Percentiles rank a stretch among this genome's conserved stretches.
phyloP scores from a whole-genome alignment of 2,888 invertebrate species.

The Apodemia hepburni region DNA sequence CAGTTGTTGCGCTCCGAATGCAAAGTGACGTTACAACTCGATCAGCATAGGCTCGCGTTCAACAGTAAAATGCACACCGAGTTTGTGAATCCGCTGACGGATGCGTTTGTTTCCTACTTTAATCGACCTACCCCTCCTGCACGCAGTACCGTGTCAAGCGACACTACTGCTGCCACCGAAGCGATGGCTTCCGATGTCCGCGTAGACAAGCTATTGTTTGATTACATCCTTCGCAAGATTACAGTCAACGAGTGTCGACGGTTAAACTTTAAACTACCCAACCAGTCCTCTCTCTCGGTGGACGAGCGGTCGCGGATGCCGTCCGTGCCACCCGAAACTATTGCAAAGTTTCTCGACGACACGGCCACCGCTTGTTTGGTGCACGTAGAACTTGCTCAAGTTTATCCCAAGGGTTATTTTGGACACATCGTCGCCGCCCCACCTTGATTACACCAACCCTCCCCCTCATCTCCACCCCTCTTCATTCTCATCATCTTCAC shows the following conservation, averaged over 20 bases:
- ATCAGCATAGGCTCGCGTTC: too few relatives aligned
- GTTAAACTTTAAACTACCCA: conserved; percentile 9
- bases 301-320: neutral
- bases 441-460: neutral
- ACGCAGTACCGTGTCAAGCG: conserved; percentile 12
- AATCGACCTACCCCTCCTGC: conserved; percentile 16
- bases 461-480: too few relatives aligned
- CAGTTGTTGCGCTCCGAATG: too few relatives aligned
- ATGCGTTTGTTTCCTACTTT: conserved; percentile 4
- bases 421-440: conserved; percentile 14
- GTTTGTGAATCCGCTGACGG: too few relatives aligned
- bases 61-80: too few relatives aligned
- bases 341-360: too few relatives aligned
- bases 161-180: neutral
- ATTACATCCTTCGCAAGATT: conserved; percentile 16
- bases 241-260: conserved; percentile 6
- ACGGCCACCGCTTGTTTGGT: too few relatives aligned
- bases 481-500: too few relatives aligned
- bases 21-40: too few relatives aligned
- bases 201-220: conserved; percentile 14
- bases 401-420: conserved; percentile 3
- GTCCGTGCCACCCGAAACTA: too few relatives aligned
- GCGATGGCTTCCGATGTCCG: neutral
- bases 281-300: neutral
- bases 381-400: too few relatives aligned